Conservation (phyloP, 2,113 vertebrate genomes). For the Forbesichthys agassizii region DNA sequence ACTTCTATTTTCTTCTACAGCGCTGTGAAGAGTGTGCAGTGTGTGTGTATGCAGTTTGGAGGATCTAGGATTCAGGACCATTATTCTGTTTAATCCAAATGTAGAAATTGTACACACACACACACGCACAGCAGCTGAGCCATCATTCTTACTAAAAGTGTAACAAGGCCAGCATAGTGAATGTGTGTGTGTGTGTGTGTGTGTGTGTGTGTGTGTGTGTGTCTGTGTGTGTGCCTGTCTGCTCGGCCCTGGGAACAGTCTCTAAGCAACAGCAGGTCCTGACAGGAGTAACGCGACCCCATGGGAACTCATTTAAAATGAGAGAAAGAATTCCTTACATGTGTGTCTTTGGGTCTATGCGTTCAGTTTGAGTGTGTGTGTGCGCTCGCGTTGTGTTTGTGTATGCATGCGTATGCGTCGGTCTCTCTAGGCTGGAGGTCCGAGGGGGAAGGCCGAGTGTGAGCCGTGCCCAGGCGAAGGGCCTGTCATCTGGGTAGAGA, state of each 20-base stretch:
- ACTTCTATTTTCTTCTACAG: conserved; percentile 34
- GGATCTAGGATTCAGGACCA: not conserved
- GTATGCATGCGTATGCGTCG: conserved; percentile 19
- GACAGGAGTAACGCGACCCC: conserved; percentile 67
- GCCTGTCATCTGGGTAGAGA: conserved; percentile 32
- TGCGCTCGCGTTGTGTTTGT: conserved; percentile 22
- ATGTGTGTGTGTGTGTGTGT: conserved; percentile 47
- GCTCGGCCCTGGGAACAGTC: conserved; percentile 67
- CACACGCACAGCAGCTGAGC: conserved; percentile 43
- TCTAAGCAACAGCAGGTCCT: conserved; percentile 72
- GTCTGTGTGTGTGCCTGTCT: conserved; percentile 49
- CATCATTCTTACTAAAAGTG: conserved; percentile 65
- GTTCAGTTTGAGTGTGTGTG: conserved; percentile 18
- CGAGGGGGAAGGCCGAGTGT: conserved; percentile 31
- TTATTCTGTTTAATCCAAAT: conserved; percentile 34
- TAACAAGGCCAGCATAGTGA: conserved; percentile 59
- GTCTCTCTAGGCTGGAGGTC: conserved; percentile 48
- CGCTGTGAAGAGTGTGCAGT: not conserved
- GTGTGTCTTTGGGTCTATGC: not conserved
- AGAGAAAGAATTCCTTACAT: conserved; percentile 40
- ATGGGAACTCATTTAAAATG: conserved; percentile 74
- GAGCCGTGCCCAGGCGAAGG: conserved; percentile 46
- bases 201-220: conserved; percentile 48
- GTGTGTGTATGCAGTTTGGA: not conserved
- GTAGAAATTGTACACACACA: not conserved